These are phyloP conservation scores for Zaprionus ornatus DNA, from an alignment of 1,140 invertebrate species.

Conservation along the genomic window DNA sequence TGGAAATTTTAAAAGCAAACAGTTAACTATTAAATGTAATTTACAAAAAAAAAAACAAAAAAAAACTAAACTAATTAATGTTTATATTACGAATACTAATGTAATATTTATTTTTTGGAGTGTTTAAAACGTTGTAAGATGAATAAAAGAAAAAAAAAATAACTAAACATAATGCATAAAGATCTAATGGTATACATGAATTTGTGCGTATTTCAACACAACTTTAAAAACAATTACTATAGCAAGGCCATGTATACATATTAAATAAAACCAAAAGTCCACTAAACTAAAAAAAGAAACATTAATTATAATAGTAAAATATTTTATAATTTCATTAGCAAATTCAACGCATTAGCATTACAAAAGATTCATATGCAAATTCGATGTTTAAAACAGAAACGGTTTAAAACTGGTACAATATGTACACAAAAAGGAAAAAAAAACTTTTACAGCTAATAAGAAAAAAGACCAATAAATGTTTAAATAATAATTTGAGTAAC, in stretches of 20 bases:
- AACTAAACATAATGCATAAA: conserved; percentile 49
- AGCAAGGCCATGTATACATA: conserved; percentile 57
- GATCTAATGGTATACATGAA: conserved; percentile 51
- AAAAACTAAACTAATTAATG: conserved; percentile 52
- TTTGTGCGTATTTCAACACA: conserved; percentile 3
- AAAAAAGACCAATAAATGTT: conserved; percentile 71
- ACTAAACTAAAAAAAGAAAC: conserved; percentile 55
- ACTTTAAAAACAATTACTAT: conserved; percentile 17
- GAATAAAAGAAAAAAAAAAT: conserved; percentile 49
- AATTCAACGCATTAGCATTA: conserved; percentile 43
- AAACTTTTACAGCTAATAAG: conserved; percentile 51
- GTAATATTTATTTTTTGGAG: conserved; percentile 81
- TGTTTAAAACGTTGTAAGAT: conserved; percentile 80
- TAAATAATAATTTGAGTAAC: conserved; percentile 36
- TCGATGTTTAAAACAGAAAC: conserved; percentile 61
- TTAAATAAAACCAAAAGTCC: conserved; percentile 61
- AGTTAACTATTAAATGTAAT: conserved; percentile 83
- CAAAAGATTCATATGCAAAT: conserved; percentile 47
- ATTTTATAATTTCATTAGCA: conserved; percentile 69
- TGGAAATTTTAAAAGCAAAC: conserved; percentile 68
- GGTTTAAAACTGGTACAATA: conserved; percentile 61
- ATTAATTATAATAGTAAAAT: conserved; percentile 49
- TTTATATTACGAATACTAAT: conserved; percentile 61
- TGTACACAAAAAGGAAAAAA: conserved; percentile 39
- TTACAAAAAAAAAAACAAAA: conserved; percentile 37